Percentiles rank a stretch among this genome's conserved stretches.
Evolutionary conservation across 2,113 vertebrate genomes (phyloP).

Genomic region (Cyrtonyx montezumae): DNA sequence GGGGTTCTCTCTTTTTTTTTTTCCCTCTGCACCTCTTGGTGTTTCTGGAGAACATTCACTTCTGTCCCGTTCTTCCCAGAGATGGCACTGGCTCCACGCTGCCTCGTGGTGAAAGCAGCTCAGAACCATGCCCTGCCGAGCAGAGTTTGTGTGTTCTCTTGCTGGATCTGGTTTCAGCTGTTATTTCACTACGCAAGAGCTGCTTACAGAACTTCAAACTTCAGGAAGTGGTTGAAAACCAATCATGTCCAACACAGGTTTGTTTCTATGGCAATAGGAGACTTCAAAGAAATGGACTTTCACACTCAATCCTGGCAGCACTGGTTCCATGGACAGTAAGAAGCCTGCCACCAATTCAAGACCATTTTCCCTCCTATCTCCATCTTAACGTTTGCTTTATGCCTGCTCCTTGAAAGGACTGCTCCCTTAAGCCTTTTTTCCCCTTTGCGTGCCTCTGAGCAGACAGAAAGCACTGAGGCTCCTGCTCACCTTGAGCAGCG

Average conservation of each 20-base stretch:
- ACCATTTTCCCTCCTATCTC: not conserved
- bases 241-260: not conserved
- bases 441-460: not conserved
- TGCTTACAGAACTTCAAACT: not conserved
- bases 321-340: not conserved
- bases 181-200: not conserved
- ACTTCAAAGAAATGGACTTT: not conserved
- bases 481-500: slow-evolving; percentile 88
- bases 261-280: not conserved
- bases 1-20: no score
- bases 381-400: not conserved
- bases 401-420: not conserved
- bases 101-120: not conserved
- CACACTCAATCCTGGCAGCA: not conserved
- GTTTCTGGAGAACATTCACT: not conserved
- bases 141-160: not conserved
- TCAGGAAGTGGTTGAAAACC: not conserved
- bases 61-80: not conserved
- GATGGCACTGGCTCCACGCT: not conserved
- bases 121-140: not conserved
- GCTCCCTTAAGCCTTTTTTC: not conserved
- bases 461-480: not conserved
- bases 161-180: not conserved
- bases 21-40: not conserved
- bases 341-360: not conserved